phyloP scores from a whole-genome alignment of 1,140 invertebrate species.

The Lepeophtheirus salmonis region DNA sequence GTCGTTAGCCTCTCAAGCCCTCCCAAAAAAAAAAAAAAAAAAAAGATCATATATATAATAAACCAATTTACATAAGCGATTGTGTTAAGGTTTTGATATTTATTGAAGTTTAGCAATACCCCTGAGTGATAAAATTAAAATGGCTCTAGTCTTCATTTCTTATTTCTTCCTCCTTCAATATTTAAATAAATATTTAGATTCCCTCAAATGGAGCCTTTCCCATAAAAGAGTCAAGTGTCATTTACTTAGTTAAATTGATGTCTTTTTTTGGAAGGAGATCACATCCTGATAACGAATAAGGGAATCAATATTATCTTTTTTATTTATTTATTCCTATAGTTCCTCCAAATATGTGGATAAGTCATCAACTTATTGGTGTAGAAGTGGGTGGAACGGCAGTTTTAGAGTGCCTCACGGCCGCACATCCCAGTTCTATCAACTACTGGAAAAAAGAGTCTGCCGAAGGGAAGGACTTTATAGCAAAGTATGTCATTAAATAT shows the following conservation, averaged over 20 bases:
- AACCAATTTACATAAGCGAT: no score
- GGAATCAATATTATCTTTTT: neutral
- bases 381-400: neutral
- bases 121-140: no score
- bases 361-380: constrained; percentile 9
- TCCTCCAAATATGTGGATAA: constrained; percentile 12
- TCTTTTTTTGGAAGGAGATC: neutral
- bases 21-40: no score
- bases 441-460: constrained; percentile 8
- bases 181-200: no score
- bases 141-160: no score
- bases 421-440: constrained; percentile 8
- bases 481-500: neutral
- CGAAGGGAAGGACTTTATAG: neutral
- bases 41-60: no score
- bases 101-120: no score
- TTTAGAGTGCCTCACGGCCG: constrained; percentile 12
- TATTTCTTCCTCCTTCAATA: neutral
- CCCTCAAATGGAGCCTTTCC: no score
- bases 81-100: no score
- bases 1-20: no score
- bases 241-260: neutral
- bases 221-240: neutral
- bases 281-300: neutral
- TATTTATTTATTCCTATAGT: neutral